Percentiles rank a stretch among this genome's conserved stretches.
Conservation (phyloP, 2,888 invertebrate genomes). For the Cerceris ruficornis region DNA sequence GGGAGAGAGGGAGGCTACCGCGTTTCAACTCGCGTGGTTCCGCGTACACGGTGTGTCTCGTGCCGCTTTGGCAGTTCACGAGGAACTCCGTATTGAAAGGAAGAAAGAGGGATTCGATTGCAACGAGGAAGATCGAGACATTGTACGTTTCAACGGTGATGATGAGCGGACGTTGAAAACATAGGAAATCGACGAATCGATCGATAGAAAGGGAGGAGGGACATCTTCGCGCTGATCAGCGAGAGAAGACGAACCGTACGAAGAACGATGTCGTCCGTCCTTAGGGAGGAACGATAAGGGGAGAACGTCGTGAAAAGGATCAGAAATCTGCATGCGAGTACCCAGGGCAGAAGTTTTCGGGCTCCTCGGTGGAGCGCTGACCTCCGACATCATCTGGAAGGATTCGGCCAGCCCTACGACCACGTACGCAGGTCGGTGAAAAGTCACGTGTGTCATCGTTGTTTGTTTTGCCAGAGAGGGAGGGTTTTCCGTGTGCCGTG, state of each 20-base stretch:
- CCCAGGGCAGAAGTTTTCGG: constrained; percentile 73
- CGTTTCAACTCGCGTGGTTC: constrained; percentile 39
- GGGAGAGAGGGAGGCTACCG: constrained; percentile 22
- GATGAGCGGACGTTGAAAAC: too few species aligned
- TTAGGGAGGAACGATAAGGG: constrained; percentile 50
- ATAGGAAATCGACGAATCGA: too few species aligned
- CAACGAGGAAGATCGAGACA: not conserved
- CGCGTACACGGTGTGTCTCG: constrained; percentile 29
- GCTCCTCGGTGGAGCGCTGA: constrained; percentile 72
- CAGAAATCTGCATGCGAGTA: constrained; percentile 75
- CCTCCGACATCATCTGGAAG: constrained; percentile 70
- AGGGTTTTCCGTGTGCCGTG: constrained; percentile 47
- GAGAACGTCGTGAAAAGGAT: constrained; percentile 15
- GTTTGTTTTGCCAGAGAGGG: constrained; percentile 26
- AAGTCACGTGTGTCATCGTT: constrained; percentile 57
- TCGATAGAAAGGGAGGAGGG: too few species aligned
- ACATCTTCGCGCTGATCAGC: not conserved
- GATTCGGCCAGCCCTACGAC: constrained; percentile 64
- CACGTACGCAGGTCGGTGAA: constrained; percentile 75
- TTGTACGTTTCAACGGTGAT: not conserved
- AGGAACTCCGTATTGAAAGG: not conserved
- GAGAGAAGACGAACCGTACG: constrained; percentile 3
- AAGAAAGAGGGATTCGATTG: not conserved
- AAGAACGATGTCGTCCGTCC: constrained; percentile 38
- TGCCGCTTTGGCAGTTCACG: constrained; percentile 1